Base-by-base conservation (phyloP, 2,113 vertebrate species). In the Spea multiplicata region DNA sequence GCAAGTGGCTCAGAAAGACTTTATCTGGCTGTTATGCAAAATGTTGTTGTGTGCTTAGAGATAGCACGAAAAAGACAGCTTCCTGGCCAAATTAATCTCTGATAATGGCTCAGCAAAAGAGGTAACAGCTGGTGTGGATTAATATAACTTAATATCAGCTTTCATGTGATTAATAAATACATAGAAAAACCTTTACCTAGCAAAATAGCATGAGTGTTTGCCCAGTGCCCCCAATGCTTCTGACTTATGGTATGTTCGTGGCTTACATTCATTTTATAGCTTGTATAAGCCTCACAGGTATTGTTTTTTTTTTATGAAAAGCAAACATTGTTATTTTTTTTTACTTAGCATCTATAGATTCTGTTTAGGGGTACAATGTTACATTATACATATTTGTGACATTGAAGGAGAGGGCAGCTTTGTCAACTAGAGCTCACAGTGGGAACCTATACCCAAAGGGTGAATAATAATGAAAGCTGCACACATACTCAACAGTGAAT, bases 101-200 rank as follows among this genome's bases (percentile, higher is more conserved):
- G 84, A 75, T 93, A 93, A 95, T 94, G 92, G 92, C 81, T 74
- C 80, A 84, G 86, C 88, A 85, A 87, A 85, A 84, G 81, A 75
- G 59, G 83, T 64, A 84, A 86, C 87, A 88, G 88, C 90, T 91
- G 91, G 84, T 82, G 45, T 83, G 89, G 90, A 92, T 94, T 93
- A 92, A 87, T 88, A 90, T 91, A 83, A 78, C 79, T 71, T 82
- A 86, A 91, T 91, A 85, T 91, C 89, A 88, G 90, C 91, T 94
- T 91, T 94, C 88, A 90, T 94, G 92, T 94, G 92, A 95, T 95
- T 92, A 94, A 91, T 84, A 92, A 84, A 92, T 92, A 87, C 87
- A 87, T 88, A 88, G 84, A 82, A 88, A 93, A 84, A 78, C 87
- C 52, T 79, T 78, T 86, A 83, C 72, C 76, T 78, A 50, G 71